Base-by-base conservation (phyloP, 2,797 vertebrate species). In the Tolypeutes matacus region DNA sequence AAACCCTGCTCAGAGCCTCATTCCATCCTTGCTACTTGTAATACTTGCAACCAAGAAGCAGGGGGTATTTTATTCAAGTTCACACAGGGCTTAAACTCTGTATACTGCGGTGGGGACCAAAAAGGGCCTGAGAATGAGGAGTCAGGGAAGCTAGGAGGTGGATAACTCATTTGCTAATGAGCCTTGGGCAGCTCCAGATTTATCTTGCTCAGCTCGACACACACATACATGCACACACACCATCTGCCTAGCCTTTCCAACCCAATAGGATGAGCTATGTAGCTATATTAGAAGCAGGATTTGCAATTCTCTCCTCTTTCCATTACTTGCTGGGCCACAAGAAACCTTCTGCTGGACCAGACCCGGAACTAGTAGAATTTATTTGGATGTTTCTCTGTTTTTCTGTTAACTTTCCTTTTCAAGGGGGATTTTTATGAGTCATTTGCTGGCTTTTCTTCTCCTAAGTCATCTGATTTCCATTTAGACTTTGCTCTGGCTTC, bases 391-490 rank as follows among this genome's bases (percentile, higher is more conserved):
- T 31, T 91, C 56, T 94, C 88, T 97, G 93, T 88, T 72, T 86
- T 14, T 83, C 73, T 75, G 89, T 76, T 88, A 94, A 93, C 60
- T 96, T 96, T 92, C 81, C 73, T 96, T 93, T 95, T 89, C 77
- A 78, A 46, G 83, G 23, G 60, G 56, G 78, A 89, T 92, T 96
- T 85, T 94, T 76, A 12, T 46, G 85, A 95, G 56, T 86, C 72
- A 80, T 76, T 25, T 53, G 27, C 84, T 93, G 65, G 95, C 72
- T 84, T 96, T 70, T 90, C 78, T 91, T 94, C 70, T 89, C 73
- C 60, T 21, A 86, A 94, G 72, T 96, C 83, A 96, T 96, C 93
- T 72, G 94, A 89, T 77, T 97, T 97, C 96, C 31, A 69, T 96
- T 98, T 96, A 95, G 81, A 49, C 94, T 96, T 89, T 73, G 62